Conservation (phyloP, 2,888 invertebrate genomes). For the Xestia sexstrigata region DNA sequence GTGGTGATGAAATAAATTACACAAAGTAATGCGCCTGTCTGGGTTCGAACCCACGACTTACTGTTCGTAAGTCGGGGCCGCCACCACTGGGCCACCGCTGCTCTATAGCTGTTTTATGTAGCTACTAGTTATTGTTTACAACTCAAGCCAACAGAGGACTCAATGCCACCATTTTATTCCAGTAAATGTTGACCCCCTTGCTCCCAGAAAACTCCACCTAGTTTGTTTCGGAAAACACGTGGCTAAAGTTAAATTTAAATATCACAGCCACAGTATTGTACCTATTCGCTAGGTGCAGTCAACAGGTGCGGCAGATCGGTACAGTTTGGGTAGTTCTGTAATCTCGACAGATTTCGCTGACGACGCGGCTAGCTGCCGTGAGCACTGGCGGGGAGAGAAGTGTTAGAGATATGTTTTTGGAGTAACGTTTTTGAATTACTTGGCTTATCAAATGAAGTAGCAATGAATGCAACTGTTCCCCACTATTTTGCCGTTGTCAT, state of each 20-base stretch:
- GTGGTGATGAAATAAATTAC: too few relatives aligned
- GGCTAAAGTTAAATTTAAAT: neutral
- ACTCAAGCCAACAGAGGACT: neutral
- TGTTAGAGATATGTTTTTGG: neutral
- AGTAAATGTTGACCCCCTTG: neutral
- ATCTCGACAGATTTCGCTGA: slow-evolving; percentile 77
- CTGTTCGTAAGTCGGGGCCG: too few relatives aligned
- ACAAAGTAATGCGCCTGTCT: too few relatives aligned
- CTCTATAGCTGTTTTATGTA: too few relatives aligned
- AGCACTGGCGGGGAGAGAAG: slow-evolving; percentile 48
- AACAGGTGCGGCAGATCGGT: slow-evolving; percentile 65
- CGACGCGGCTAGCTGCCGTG: slow-evolving; percentile 62
- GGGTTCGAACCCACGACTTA: too few relatives aligned
- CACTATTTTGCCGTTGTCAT: too few relatives aligned
- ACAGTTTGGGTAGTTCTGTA: slow-evolving; percentile 54
- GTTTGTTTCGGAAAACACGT: neutral
- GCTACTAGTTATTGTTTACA: neutral
- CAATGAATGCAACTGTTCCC: neutral
- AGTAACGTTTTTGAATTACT: neutral
- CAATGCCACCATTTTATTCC: too few relatives aligned
- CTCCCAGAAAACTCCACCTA: neutral
- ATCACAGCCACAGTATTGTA: neutral
- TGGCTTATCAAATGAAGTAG: neutral
- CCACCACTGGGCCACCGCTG: too few relatives aligned
- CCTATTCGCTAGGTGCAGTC: slow-evolving; percentile 36